Percentiles rank a stretch among this genome's conserved stretches.
Evolutionary conservation across 1,140 invertebrate genomes (phyloP).

Genomic region (Mylabris phalerata): DNA sequence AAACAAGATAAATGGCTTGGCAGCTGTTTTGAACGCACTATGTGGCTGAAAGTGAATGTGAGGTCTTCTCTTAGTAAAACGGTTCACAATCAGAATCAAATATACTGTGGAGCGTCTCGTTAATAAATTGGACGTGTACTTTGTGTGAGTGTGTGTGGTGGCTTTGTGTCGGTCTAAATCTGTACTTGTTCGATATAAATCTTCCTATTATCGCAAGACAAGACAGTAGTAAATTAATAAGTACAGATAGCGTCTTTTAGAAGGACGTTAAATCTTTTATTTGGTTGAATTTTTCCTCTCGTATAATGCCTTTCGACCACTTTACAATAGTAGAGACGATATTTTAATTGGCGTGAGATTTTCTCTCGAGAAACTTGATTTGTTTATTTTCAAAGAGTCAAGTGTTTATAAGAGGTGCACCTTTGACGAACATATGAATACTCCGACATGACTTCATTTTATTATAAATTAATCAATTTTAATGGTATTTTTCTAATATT

Average conservation of each 20-base stretch:
- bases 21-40: no score
- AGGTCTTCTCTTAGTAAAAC: conserved; percentile 1
- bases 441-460: not conserved
- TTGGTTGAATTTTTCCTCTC: conserved; percentile 5
- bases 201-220: conserved; percentile 12
- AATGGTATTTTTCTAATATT: no score
- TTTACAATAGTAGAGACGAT: conserved; percentile 9
- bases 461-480: no score
- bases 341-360: conserved; percentile 16
- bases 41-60: conserved; percentile 7
- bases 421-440: not conserved
- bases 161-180: conserved; percentile 9
- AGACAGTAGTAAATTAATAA: conserved; percentile 16
- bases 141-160: conserved; percentile 1
- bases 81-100: conserved; percentile 8
- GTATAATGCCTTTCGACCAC: not conserved
- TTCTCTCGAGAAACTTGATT: not conserved
- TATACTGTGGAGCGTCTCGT: conserved; percentile 1
- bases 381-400: not conserved
- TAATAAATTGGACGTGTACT: conserved; percentile 3
- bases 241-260: conserved; percentile 11
- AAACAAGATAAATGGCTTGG: no score
- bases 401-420: not conserved
- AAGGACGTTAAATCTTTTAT: conserved; percentile 6
- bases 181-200: conserved; percentile 12